Evolutionary conservation across 2,888 invertebrate genomes (phyloP).

Genomic region (Heliconius erato): DNA sequence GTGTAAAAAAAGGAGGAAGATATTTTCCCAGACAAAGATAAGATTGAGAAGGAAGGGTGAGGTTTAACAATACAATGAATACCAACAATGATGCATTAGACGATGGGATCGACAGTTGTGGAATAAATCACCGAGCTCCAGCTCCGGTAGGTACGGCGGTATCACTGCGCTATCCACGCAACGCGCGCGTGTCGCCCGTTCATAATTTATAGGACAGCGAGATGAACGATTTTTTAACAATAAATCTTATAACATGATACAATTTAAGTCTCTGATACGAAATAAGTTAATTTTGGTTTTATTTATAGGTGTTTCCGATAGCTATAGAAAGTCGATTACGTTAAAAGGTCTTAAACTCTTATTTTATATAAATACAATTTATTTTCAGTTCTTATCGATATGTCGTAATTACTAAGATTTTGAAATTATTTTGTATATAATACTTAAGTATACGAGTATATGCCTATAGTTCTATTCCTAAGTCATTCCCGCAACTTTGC

Average conservation of each 20-base stretch:
- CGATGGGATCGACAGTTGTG: conserved; percentile 63
- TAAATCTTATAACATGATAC: conserved; percentile 49
- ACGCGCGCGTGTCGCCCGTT: conserved; percentile 48
- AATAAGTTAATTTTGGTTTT: conserved; percentile 31
- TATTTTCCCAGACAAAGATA: conserved; percentile 46
- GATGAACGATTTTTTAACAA: conserved; percentile 51
- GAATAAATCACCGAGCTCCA: conserved; percentile 65
- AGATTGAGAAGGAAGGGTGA: conserved; percentile 52
- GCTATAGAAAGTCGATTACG: conserved; percentile 14
- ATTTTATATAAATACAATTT: not conserved
- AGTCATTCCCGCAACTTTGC: too few relatives aligned
- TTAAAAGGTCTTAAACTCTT: conserved; percentile 1
- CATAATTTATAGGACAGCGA: conserved; percentile 54
- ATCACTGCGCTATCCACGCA: conserved; percentile 51
- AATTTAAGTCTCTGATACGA: conserved; percentile 14
- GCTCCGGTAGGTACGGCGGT: conserved; percentile 48
- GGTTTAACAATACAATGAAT: conserved; percentile 61
- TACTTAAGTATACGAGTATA: not conserved
- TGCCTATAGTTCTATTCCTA: too few relatives aligned
- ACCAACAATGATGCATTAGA: conserved; percentile 68
- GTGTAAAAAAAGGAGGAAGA: conserved; percentile 36
- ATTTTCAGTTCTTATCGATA: not conserved
- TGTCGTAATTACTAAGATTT: not conserved
- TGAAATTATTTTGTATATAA: not conserved
- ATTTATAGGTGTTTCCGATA: conserved; percentile 1